Conservation (phyloP, 2,113 vertebrate species). For the Nesoenas mayeri region DNA sequence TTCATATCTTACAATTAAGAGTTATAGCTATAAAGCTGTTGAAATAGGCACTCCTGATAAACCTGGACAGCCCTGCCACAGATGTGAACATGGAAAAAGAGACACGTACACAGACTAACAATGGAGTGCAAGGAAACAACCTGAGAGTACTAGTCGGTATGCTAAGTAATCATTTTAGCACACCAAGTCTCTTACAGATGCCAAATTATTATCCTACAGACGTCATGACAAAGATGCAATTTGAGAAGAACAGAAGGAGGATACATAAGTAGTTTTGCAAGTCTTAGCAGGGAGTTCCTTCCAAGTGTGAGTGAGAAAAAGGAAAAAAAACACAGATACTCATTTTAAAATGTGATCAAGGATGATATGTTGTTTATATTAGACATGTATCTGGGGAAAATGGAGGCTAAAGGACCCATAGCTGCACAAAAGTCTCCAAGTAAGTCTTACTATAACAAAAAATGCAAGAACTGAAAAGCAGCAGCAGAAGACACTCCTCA, state of each 20-base stretch:
- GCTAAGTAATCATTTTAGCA: background rate
- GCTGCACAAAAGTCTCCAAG: background rate
- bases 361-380: background rate
- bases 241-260: background rate
- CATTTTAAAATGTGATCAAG: background rate
- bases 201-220: background rate
- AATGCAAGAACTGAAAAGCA: background rate
- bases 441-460: background rate
- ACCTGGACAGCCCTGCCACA: background rate
- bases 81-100: background rate
- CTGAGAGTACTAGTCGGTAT: background rate
- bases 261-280: background rate
- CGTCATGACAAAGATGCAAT: background rate
- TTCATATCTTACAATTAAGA: background rate
- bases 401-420: background rate
- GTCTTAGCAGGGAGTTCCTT: background rate
- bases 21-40: background rate
- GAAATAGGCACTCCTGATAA: background rate
- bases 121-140: background rate
- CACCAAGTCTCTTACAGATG: background rate
- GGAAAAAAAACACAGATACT: background rate
- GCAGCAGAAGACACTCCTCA: background rate
- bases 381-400: background rate
- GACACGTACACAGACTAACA: background rate
- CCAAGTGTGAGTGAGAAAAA: background rate